phyloP scores from a whole-genome alignment of 2,888 invertebrate species.

The Steinernema carpocapsae region DNA sequence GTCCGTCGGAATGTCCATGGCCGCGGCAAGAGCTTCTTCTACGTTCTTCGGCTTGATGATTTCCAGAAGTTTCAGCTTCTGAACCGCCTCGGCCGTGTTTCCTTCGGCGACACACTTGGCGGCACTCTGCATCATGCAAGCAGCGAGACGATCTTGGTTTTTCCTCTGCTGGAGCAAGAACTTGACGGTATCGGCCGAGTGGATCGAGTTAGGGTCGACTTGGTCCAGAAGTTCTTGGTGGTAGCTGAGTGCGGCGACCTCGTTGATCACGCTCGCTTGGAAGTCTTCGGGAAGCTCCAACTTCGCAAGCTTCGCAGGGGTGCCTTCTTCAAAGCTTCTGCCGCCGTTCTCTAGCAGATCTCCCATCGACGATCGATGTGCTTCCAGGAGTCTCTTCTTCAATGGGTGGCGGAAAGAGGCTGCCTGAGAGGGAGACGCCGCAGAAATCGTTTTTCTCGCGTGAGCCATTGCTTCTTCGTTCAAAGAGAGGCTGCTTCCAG shows the following conservation, averaged over 20 bases:
- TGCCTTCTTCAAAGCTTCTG: not conserved
- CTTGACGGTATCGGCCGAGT: constrained; percentile 5
- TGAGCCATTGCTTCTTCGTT: constrained; percentile 27
- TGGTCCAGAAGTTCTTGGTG: constrained; percentile 2
- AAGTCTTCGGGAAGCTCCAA: not conserved
- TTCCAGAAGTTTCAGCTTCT: constrained; percentile 6
- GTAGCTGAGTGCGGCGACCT: not conserved
- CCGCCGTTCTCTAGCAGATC: constrained; percentile 3
- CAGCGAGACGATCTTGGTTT: constrained; percentile 20
- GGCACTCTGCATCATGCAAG: constrained; percentile 8
- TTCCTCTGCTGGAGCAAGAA: constrained; percentile 27
- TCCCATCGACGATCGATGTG: constrained; percentile 7
- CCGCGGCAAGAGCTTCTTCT: constrained; percentile 28
- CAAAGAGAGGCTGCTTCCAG: constrained; percentile 11
- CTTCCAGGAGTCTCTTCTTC: constrained; percentile 47
- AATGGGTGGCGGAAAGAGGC: constrained; percentile 41
- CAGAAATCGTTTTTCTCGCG: constrained; percentile 18
- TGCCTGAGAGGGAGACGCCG: constrained; percentile 24
- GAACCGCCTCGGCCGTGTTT: not conserved
- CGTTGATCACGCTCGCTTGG: constrained; percentile 4
- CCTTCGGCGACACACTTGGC: not conserved
- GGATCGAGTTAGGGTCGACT: constrained; percentile 10
- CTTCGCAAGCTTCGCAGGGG: constrained; percentile 14
- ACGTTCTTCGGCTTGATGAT: constrained; percentile 17
- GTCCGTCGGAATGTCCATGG: constrained; percentile 21